Evolutionary conservation across 2,888 invertebrate species (phyloP).

Genomic region (Marronus borbonicus): DNA sequence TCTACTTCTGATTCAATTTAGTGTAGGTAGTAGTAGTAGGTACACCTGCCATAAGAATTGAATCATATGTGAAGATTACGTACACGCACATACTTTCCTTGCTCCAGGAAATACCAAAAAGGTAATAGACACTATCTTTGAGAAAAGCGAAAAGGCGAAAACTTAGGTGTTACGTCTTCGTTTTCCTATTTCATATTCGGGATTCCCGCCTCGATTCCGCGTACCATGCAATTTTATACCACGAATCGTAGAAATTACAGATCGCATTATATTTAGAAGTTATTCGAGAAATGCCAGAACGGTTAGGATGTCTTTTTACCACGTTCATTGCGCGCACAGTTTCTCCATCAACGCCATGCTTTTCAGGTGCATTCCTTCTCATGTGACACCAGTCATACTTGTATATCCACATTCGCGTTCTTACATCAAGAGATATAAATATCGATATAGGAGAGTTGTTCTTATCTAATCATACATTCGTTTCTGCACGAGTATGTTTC

Average conservation of each 20-base stretch:
- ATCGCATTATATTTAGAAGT: slow-evolving; percentile 44
- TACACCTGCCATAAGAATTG: no score
- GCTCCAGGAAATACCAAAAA: no score
- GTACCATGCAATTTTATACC: slow-evolving; percentile 24
- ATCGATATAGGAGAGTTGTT: slow-evolving; percentile 35
- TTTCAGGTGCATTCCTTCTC: slow-evolving; percentile 36
- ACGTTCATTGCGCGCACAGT: slow-evolving; percentile 38
- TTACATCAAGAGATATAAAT: slow-evolving; percentile 23
- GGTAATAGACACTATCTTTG: no score
- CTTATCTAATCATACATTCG: slow-evolving; percentile 40
- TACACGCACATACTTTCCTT: no score
- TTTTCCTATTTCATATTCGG: slow-evolving; percentile 31
- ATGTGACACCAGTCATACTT: slow-evolving; percentile 43
- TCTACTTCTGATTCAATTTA: no score
- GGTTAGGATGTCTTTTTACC: slow-evolving; percentile 34
- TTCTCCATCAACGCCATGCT: slow-evolving; percentile 47
- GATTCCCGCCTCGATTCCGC: slow-evolving; percentile 18
- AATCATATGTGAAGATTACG: no score
- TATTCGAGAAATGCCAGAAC: slow-evolving; percentile 45
- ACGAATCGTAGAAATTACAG: slow-evolving; percentile 25
- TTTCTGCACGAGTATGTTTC: slow-evolving; percentile 14
- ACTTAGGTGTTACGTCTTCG: slow-evolving; percentile 7
- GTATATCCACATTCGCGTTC: slow-evolving; percentile 30
- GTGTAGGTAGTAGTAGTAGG: no score
- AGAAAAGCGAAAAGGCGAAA: not conserved